Conservation (phyloP, 2,888 invertebrate species). For the Aphodius granarius region DNA sequence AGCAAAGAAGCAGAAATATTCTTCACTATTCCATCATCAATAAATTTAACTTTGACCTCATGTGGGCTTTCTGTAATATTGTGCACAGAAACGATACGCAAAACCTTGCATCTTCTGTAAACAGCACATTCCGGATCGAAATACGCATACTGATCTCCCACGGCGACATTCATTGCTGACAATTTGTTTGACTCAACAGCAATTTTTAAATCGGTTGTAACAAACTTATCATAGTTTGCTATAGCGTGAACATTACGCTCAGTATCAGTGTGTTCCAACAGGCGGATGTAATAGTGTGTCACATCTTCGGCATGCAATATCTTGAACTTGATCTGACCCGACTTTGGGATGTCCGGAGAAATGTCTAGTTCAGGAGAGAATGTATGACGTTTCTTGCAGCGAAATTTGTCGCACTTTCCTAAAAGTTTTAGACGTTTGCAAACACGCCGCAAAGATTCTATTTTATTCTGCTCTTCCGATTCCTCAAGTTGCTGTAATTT, state of each 20-base stretch:
- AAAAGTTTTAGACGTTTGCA: constrained; percentile 66
- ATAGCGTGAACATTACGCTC: constrained; percentile 33
- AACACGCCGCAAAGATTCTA: constrained; percentile 53
- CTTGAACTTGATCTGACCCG: constrained; percentile 61
- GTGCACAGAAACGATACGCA: constrained; percentile 52
- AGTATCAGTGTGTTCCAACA: constrained; percentile 53
- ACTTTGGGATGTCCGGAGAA: constrained; percentile 52
- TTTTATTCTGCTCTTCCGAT: constrained; percentile 56
- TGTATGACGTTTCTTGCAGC: constrained; percentile 66
- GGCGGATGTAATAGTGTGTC: constrained; percentile 62
- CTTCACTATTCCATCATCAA: constrained; percentile 63
- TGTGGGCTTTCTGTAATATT: constrained; percentile 34
- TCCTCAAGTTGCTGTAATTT: constrained; percentile 40
- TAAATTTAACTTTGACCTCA: constrained; percentile 56
- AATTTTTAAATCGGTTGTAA: constrained; percentile 37
- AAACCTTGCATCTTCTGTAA: constrained; percentile 61
- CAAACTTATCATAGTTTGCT: constrained; percentile 39
- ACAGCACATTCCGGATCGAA: constrained; percentile 46
- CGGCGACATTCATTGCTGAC: constrained; percentile 48
- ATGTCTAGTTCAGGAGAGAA: constrained; percentile 59
- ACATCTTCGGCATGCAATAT: constrained; percentile 63
- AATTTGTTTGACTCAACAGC: constrained; percentile 38
- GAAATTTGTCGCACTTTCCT: constrained; percentile 64
- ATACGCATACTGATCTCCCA: constrained; percentile 64
- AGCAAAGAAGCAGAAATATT: constrained; percentile 52